Conservation (phyloP, 2,797 vertebrate genomes). For the Triplophysa yarkandensis region DNA sequence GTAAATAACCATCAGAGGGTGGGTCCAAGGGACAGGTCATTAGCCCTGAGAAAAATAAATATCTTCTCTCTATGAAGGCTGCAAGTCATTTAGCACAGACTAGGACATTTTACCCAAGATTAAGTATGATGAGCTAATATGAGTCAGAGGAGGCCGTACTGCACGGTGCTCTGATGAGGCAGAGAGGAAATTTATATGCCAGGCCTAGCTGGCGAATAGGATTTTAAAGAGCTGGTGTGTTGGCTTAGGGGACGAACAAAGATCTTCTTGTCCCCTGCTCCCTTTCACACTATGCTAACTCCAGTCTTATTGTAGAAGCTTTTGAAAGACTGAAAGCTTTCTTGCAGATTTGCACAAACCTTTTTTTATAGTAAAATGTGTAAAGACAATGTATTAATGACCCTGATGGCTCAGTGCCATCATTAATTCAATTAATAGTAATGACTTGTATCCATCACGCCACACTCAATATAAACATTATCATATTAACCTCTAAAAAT, state of each 20-base stretch:
- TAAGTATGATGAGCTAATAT: constrained; percentile 99
- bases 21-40: constrained; percentile 99
- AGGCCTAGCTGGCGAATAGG: constrained; percentile 82
- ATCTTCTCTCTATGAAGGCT: constrained; percentile 96
- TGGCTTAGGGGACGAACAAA: constrained; percentile 52
- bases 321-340: neutral
- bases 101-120: constrained; percentile 99
- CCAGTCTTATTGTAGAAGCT: neutral
- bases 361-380: constrained; percentile 12
- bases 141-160: constrained; percentile 90
- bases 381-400: constrained; percentile 62
- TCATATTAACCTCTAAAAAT: constrained; percentile 74
- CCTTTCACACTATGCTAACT: constrained; percentile 7
- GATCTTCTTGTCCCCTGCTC: constrained; percentile 21
- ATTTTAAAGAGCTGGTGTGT: constrained; percentile 83
- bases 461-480: constrained; percentile 76
- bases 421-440: constrained; percentile 76
- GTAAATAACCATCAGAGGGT: constrained; percentile 99
- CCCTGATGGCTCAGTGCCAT: constrained; percentile 63
- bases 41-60: constrained; percentile 99
- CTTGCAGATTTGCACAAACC: no score
- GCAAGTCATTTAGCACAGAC: constrained; percentile 99
- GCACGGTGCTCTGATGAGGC: constrained; percentile 84
- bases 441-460: constrained; percentile 72
- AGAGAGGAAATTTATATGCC: constrained; percentile 87